Evolutionary conservation across 2,797 vertebrate species (phyloP).

Genomic region (Trichosurus vulpecula): DNA sequence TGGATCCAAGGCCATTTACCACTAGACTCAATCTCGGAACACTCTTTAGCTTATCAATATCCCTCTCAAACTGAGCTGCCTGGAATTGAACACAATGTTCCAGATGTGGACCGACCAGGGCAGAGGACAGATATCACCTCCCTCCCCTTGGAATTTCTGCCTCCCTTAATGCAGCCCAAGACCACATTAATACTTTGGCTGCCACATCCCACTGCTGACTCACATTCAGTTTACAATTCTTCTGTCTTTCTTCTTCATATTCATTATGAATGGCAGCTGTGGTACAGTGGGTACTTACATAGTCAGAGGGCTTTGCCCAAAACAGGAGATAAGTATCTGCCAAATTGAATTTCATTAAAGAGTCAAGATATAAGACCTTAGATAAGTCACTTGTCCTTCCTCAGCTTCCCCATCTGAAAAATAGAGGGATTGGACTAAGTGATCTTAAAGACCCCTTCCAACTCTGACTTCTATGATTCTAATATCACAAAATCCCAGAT

Average conservation of each 20-base stretch:
- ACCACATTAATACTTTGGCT: background rate
- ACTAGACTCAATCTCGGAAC: background rate
- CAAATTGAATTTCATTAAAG: background rate
- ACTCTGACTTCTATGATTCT: background rate
- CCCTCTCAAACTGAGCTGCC: background rate
- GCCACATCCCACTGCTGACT: background rate
- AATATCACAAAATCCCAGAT: background rate
- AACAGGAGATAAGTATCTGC: background rate
- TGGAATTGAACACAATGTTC: background rate
- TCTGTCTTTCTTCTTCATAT: background rate
- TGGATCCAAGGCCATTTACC: background rate
- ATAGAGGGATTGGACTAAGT: background rate
- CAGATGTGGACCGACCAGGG: background rate
- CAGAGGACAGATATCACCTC: background rate
- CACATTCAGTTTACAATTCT: background rate
- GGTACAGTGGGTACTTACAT: background rate
- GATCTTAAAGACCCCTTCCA: background rate
- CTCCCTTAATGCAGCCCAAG: background rate
- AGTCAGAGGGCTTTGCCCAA: background rate
- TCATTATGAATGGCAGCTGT: background rate
- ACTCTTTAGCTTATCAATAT: background rate
- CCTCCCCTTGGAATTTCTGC: background rate
- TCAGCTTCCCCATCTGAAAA: background rate
- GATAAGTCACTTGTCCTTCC: background rate
- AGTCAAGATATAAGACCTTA: background rate